Percentiles rank a stretch among this genome's conserved stretches.
phyloP scores from a whole-genome alignment of 2,888 invertebrate genomes.

The Epinotia brunnichana region DNA sequence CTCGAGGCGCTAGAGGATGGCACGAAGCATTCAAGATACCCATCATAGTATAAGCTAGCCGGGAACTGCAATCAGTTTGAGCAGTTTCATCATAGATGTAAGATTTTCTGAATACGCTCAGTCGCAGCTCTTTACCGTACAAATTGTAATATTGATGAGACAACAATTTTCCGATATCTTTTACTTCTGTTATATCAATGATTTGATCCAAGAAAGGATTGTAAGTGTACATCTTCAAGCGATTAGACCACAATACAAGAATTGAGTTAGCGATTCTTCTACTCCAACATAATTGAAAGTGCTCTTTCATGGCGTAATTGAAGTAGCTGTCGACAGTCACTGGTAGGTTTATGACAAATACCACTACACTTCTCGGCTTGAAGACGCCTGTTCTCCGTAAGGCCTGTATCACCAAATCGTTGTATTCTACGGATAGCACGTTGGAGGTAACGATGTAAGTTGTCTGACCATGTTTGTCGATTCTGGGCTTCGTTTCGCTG shows the following conservation, averaged over 20 bases:
- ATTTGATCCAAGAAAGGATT: slow-evolving; percentile 77
- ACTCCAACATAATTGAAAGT: slow-evolving; percentile 80
- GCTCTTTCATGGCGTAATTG: slow-evolving; percentile 67
- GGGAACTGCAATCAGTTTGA: slow-evolving; percentile 65
- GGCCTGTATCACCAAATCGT: slow-evolving; percentile 65
- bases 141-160: slow-evolving; percentile 66
- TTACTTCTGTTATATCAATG: slow-evolving; percentile 67
- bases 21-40: slow-evolving; percentile 71
- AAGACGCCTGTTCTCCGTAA: slow-evolving; percentile 73
- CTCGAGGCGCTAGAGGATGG: slow-evolving; percentile 66
- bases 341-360: slow-evolving; percentile 70
- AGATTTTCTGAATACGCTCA: slow-evolving; percentile 71
- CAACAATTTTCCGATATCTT: slow-evolving; percentile 63
- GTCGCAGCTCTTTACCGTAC: slow-evolving; percentile 62
- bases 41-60: slow-evolving; percentile 65
- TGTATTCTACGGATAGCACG: slow-evolving; percentile 63
- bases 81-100: slow-evolving; percentile 63
- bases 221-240: slow-evolving; percentile 77
- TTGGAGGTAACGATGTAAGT: slow-evolving; percentile 73
- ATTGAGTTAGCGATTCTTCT: slow-evolving; percentile 81
- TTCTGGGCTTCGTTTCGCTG: slow-evolving; percentile 66
- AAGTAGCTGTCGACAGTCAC: slow-evolving; percentile 67
- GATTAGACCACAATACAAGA: slow-evolving; percentile 63
- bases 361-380: slow-evolving; percentile 72
- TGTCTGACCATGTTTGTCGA: slow-evolving; percentile 73